phyloP scores from a whole-genome alignment of 2,888 invertebrate genomes.

The Ceramica pisi region DNA sequence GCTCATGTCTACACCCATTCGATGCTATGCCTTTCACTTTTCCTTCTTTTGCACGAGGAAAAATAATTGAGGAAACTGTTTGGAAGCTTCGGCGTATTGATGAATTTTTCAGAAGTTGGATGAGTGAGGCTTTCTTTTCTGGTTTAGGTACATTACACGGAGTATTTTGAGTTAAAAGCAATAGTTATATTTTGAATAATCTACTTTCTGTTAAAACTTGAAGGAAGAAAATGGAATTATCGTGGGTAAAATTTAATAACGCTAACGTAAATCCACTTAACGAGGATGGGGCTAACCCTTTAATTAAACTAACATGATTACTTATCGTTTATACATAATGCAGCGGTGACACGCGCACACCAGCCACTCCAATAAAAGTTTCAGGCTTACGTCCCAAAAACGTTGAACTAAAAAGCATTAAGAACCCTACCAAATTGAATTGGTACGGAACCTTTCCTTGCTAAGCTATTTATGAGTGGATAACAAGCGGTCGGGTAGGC shows the following conservation, averaged over 20 bases:
- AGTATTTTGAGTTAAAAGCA: not conserved
- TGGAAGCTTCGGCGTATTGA: slow-evolving; percentile 44
- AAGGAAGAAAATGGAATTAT: slow-evolving; percentile 19
- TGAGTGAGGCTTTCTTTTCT: not conserved
- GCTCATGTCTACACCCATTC: slow-evolving; percentile 74
- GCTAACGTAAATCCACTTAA: slow-evolving; percentile 24
- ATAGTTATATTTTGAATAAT: not conserved
- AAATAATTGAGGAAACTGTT: slow-evolving; percentile 68
- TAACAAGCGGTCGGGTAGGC: slow-evolving; percentile 80
- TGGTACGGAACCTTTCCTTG: slow-evolving; percentile 82
- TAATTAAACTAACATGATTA: slow-evolving; percentile 60
- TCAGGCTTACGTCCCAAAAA: slow-evolving; percentile 77
- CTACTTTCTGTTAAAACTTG: not conserved
- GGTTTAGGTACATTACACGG: slow-evolving; percentile 9
- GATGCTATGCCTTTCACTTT: slow-evolving; percentile 76
- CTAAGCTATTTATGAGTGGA: slow-evolving; percentile 87
- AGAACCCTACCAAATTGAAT: slow-evolving; percentile 84
- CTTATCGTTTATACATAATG: slow-evolving; percentile 51
- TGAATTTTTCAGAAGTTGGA: slow-evolving; percentile 54
- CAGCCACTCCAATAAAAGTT: slow-evolving; percentile 75
- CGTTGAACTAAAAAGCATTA: slow-evolving; percentile 84
- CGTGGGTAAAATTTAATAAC: slow-evolving; percentile 14
- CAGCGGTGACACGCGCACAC: slow-evolving; percentile 51
- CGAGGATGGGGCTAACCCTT: slow-evolving; percentile 34
- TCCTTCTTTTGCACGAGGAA: slow-evolving; percentile 70